Conservation (phyloP, 2,888 invertebrate genomes). For the Crematogaster levior region DNA sequence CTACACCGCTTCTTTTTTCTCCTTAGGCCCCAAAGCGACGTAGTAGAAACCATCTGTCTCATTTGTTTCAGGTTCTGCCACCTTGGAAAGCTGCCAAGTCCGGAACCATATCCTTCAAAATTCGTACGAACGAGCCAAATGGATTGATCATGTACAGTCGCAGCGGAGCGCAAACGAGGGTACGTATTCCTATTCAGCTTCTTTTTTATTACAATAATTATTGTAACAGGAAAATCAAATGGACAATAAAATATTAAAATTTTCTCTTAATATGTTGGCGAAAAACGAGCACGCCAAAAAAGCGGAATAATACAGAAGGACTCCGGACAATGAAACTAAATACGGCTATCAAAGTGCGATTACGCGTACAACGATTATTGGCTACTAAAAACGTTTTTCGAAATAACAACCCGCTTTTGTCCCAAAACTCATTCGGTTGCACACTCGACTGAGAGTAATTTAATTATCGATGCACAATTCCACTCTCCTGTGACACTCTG, state of each 20-base stretch:
- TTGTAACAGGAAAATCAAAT: background rate
- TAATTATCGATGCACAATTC: conserved; percentile 58
- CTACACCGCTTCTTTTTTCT: conserved; percentile 13
- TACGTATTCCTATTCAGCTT: conserved; percentile 67
- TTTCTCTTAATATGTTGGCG: background rate
- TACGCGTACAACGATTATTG: conserved; percentile 38
- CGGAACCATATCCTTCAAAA: conserved; percentile 96
- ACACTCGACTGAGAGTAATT: conserved; percentile 53
- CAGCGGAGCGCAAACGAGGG: conserved; percentile 86
- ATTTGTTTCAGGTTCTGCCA: conserved; percentile 91
- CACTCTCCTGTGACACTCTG: conserved; percentile 19
- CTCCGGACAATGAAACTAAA: conserved; percentile 25
- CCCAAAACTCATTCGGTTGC: conserved; percentile 52
- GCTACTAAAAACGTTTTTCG: conserved; percentile 51
- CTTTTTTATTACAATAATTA: background rate
- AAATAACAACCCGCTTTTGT: conserved; percentile 52
- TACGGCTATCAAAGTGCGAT: conserved; percentile 28
- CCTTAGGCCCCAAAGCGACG: conserved; percentile 27
- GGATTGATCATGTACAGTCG: conserved; percentile 97
- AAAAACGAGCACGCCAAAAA: background rate
- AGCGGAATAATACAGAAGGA: background rate
- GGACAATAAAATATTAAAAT: background rate
- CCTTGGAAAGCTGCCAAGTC: conserved; percentile 96
- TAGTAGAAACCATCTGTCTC: conserved; percentile 69
- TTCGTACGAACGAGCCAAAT: conserved; percentile 97